A percentile compares a stretch with the other conserved stretches of the same genome.
These are phyloP conservation scores for Chaetodon trifasciatus DNA, from an alignment of 2,797 vertebrate species.

Conservation along the genomic window DNA sequence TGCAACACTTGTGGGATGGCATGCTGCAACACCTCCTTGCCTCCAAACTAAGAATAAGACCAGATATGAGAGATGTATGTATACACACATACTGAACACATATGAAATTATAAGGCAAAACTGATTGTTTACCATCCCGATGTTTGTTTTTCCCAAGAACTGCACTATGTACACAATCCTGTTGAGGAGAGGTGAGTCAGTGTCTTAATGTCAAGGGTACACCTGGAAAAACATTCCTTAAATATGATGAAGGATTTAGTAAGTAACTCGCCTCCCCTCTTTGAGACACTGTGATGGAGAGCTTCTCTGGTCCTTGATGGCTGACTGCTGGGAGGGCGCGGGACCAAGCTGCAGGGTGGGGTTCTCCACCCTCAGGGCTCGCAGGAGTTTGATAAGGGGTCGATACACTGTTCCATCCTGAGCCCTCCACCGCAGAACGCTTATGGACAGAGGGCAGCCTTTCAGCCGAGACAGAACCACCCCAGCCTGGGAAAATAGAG, in stretches of 20 bases:
- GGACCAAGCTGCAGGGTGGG: constrained; percentile 79
- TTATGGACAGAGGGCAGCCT: constrained; percentile 81
- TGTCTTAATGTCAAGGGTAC: not conserved
- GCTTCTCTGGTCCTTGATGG: constrained; percentile 21
- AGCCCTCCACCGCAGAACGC: constrained; percentile 82
- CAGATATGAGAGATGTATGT: not conserved
- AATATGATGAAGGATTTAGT: not conserved
- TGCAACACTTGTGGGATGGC: constrained; percentile 83
- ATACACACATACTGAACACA: not conserved
- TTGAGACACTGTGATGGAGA: constrained; percentile 75
- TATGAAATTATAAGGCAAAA: not conserved
- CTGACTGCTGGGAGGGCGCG: constrained; percentile 23
- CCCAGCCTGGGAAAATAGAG: constrained; percentile 76
- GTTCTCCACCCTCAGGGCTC: constrained; percentile 83
- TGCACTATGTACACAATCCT: constrained; percentile 86
- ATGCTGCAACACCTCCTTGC: constrained; percentile 87
- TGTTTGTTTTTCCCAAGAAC: constrained; percentile 83
- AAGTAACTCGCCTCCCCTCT: constrained; percentile 83
- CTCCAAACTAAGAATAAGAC: constrained; percentile 82
- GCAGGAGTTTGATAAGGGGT: constrained; percentile 85
- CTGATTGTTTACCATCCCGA: constrained; percentile 83
- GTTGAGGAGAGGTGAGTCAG: constrained; percentile 42
- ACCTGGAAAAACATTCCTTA: not conserved
- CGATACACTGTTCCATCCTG: constrained; percentile 78
- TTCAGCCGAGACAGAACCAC: constrained; percentile 82